These are phyloP conservation scores for Drosophila parvula DNA, from an alignment of 1,140 invertebrate genomes.

Conservation along the genomic window DNA sequence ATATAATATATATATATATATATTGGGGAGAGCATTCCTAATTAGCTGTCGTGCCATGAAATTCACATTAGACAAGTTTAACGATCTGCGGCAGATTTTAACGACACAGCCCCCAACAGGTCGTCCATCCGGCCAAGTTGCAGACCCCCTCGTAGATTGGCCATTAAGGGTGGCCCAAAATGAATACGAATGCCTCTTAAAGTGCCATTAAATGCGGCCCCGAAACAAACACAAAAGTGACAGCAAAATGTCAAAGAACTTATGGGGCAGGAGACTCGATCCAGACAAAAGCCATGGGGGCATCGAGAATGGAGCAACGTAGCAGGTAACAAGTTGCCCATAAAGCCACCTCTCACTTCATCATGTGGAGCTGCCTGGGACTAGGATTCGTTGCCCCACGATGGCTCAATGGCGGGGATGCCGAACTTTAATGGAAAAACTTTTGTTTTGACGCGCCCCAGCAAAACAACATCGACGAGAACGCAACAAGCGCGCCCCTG, in stretches of 20 bases:
- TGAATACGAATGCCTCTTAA: slow-evolving; percentile 67
- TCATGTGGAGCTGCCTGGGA: slow-evolving; percentile 17
- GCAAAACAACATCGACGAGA: slow-evolving; percentile 24
- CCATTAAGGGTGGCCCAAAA: slow-evolving; percentile 53
- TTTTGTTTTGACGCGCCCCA: slow-evolving; percentile 76
- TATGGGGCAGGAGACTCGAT: slow-evolving; percentile 23
- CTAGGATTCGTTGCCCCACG: slow-evolving; percentile 19
- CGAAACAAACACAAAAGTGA: slow-evolving; percentile 46
- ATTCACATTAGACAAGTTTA: slow-evolving; percentile 49
- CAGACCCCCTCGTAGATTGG: slow-evolving; percentile 21
- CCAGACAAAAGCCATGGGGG: slow-evolving; percentile 39
- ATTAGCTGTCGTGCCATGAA: slow-evolving; percentile 54
- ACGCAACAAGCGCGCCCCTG: slow-evolving; percentile 55
- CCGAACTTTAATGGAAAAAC: slow-evolving; percentile 80
- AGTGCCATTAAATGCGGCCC: slow-evolving; percentile 64
- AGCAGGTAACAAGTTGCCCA: slow-evolving; percentile 76
- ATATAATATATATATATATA: background rate
- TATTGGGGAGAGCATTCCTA: slow-evolving; percentile 46
- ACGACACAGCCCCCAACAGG: slow-evolving; percentile 38
- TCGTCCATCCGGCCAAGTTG: background rate
- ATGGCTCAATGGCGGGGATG: slow-evolving; percentile 1
- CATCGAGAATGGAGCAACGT: slow-evolving; percentile 8
- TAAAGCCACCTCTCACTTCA: slow-evolving; percentile 61
- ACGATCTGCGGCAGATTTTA: slow-evolving; percentile 53
- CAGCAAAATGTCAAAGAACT: slow-evolving; percentile 65